Evolutionary conservation across 2,113 vertebrate genomes (phyloP).

Genomic region (Scomber colias): DNA sequence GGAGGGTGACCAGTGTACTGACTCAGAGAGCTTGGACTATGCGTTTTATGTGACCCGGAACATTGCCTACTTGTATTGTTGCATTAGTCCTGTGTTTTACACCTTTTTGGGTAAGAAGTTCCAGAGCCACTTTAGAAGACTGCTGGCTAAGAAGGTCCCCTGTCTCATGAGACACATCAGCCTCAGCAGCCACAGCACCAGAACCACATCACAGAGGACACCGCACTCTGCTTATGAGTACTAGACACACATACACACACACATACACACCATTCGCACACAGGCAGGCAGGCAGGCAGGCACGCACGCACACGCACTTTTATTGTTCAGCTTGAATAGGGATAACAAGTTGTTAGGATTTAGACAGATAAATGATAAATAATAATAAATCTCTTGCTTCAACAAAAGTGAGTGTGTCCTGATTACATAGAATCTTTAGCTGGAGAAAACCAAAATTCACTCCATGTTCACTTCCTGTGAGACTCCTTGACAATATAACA

Average conservation of each 20-base stretch:
- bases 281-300: no score
- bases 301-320: no score
- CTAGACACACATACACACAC: slow-evolving; percentile 14
- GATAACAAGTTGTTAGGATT: no score
- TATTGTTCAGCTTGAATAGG: no score
- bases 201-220: slow-evolving; percentile 72
- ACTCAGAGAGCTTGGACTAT: slow-evolving; percentile 58
- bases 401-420: no score
- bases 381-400: no score
- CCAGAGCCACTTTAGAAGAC: slow-evolving; percentile 81
- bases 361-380: no score
- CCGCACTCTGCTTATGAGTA: slow-evolving; percentile 70
- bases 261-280: no score
- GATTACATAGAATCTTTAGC: no score
- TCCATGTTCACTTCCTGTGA: no score
- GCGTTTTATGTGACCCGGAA: slow-evolving; percentile 80
- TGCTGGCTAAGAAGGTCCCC: slow-evolving; percentile 72
- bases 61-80: slow-evolving; percentile 85
- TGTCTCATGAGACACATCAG: slow-evolving; percentile 73
- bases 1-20: background rate
- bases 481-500: no score
- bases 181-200: slow-evolving; percentile 72
- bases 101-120: slow-evolving; percentile 87
- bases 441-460: no score
- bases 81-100: slow-evolving; percentile 85